Percentiles rank a stretch among this genome's conserved stretches.
Evolutionary conservation across 2,113 vertebrate species (phyloP).

Genomic region (Cyphomyrus discorhynchus): DNA sequence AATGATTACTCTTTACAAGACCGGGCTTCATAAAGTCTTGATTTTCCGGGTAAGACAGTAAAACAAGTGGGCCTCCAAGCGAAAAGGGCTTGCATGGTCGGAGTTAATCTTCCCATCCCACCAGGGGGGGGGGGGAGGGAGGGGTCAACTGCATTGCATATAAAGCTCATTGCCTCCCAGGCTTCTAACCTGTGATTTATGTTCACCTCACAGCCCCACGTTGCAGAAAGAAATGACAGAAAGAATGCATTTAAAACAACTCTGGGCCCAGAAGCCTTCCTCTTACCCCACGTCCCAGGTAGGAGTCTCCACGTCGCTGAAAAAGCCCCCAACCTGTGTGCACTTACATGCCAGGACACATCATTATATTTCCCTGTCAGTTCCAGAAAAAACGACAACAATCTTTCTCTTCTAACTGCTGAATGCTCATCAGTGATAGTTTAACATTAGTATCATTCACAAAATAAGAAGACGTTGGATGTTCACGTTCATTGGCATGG

Average conservation of each 20-base stretch:
- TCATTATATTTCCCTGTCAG: neutral
- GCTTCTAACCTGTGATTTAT: conserved; percentile 48
- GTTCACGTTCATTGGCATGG: neutral
- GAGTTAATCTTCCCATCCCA: conserved; percentile 55
- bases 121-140: conserved; percentile 29
- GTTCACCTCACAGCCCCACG: conserved; percentile 17
- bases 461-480: neutral
- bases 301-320: neutral
- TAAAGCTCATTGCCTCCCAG: conserved; percentile 34
- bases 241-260: conserved; percentile 32
- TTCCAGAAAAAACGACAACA: neutral
- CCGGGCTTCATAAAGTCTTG: conserved; percentile 38
- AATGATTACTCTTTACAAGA: conserved; percentile 34
- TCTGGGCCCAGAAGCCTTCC: conserved; percentile 7
- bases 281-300: neutral
- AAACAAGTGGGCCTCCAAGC: too few relatives aligned
- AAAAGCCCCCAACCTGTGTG: neutral
- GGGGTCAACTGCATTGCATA: conserved; percentile 35
- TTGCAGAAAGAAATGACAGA: conserved; percentile 7
- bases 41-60: conserved; percentile 23
- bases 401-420: too few relatives aligned
- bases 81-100: too few relatives aligned
- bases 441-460: neutral
- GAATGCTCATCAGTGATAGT: neutral
- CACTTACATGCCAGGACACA: neutral